Base-by-base conservation (phyloP, 2,888 invertebrate genomes). In the Caenorhabditis sp. region DNA sequence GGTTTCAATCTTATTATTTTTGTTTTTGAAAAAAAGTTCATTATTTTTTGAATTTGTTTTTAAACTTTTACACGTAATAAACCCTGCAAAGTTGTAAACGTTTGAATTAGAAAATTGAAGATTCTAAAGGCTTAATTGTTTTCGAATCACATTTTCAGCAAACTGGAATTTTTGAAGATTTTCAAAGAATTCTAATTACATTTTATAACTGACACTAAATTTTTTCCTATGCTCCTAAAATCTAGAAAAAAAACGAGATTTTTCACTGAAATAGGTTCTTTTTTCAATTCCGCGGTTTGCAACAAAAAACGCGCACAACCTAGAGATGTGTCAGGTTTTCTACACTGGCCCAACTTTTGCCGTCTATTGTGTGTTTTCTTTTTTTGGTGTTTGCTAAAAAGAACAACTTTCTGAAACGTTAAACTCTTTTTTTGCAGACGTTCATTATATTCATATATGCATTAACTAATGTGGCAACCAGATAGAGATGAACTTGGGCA, bases 401-500 rank as follows among this genome's bases (percentile, higher is more conserved):
- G 3, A 43, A 43, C 12, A 21, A 2, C 23, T 17, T 53, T 23
- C 23, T 21, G 3, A 21, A 5, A 53, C 8, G 20, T n/a, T 17
- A 21, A 23, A 21, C 8, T 17, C 4, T 21, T 4, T 21, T 21
- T 21, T 53, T 21, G 8, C 17, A 43, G 17, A 3, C 14, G 12
- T 43, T 43, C 10, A 43, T 3, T 43, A 17, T 43, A 17, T 43
- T 17, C 12, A 43, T 43, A 43, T 43, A 43, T 43, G 43, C 14
- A 43, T 43, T 43, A 43, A 43, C 43, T 14, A 43, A 56, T 17
- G 26, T 63, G 63, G 63, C 36, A 31, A 43, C 63, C 63, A 27
- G 27, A 63, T 26, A 1, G 27, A n/a, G 53, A 57, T 14, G 63
- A 63, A 25, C 63, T 63, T 14, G 31, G 57, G 17, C 63, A 63